phyloP scores from a whole-genome alignment of 2,888 invertebrate genomes.

The Pristionchus maxplancki region DNA sequence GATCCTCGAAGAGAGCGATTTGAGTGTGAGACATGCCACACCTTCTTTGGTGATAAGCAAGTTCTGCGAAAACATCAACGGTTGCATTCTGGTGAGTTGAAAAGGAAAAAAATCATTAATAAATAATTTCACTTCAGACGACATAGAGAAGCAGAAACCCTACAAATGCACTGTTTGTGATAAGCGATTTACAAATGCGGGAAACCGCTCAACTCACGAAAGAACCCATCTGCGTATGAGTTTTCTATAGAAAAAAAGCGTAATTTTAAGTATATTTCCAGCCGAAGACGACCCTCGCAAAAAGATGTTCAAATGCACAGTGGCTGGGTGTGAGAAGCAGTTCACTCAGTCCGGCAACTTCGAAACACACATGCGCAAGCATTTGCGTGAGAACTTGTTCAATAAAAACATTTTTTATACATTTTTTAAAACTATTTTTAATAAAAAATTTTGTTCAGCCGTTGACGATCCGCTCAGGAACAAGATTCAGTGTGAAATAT shows the following conservation, averaged over 20 bases:
- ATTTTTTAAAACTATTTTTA: not conserved
- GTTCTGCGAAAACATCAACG: too few relatives aligned
- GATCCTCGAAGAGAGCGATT: too few relatives aligned
- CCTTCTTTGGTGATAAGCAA: too few relatives aligned
- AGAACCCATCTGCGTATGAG: not conserved
- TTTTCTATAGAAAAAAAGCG: too few relatives aligned
- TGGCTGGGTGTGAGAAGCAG: not conserved
- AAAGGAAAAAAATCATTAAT: too few relatives aligned
- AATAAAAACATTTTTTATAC: not conserved
- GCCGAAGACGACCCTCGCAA: not conserved
- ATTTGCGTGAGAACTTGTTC: not conserved
- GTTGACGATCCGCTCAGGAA: not conserved
- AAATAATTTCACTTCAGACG: too few relatives aligned
- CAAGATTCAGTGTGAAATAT: not conserved
- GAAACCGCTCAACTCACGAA: not conserved
- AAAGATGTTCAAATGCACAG: not conserved
- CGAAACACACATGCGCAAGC: not conserved
- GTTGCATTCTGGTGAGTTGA: too few relatives aligned
- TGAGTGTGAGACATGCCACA: too few relatives aligned
- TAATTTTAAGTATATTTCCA: not conserved
- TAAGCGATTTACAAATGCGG: not conserved
- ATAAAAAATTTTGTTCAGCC: not conserved
- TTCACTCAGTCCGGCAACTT: not conserved
- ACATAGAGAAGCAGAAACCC: not conserved
- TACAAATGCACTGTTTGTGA: not conserved